Percentiles rank a stretch among this genome's conserved stretches.
Evolutionary conservation across 2,888 invertebrate genomes (phyloP).

Genomic region (Epinotia demarniana): DNA sequence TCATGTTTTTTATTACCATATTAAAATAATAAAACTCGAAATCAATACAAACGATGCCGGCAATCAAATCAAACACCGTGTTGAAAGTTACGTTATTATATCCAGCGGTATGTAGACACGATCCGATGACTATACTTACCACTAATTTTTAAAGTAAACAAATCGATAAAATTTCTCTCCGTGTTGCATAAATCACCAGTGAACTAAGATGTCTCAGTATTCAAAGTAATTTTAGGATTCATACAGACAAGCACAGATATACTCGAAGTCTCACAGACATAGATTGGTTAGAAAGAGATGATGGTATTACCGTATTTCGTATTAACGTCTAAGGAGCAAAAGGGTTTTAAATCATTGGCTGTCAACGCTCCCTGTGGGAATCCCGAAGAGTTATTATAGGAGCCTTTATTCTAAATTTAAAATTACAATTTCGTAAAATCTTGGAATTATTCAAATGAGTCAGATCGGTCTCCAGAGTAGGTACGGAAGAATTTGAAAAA

Average conservation of each 20-base stretch:
- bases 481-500: constrained; percentile 49
- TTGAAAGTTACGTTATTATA: constrained; percentile 34
- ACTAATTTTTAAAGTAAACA: constrained; percentile 83
- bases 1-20: constrained; percentile 22
- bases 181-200: constrained; percentile 74
- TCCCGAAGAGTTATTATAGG: constrained; percentile 82
- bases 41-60: constrained; percentile 26
- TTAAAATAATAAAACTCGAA: constrained; percentile 17
- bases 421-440: constrained; percentile 81
- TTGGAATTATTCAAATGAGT: constrained; percentile 75
- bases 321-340: constrained; percentile 77
- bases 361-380: constrained; percentile 83
- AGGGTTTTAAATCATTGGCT: constrained; percentile 80
- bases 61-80: constrained; percentile 24
- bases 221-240: constrained; percentile 67
- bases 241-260: constrained; percentile 57
- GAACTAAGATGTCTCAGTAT: constrained; percentile 80
- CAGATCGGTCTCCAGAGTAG: constrained; percentile 68
- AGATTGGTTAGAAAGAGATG: constrained; percentile 63
- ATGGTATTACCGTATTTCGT: constrained; percentile 62
- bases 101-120: constrained; percentile 41
- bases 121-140: constrained; percentile 56
- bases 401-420: constrained; percentile 83
- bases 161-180: constrained; percentile 77
- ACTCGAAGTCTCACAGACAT: constrained; percentile 45